Base-by-base conservation (phyloP, 2,797 vertebrate species). In the Danio tinwini region DNA sequence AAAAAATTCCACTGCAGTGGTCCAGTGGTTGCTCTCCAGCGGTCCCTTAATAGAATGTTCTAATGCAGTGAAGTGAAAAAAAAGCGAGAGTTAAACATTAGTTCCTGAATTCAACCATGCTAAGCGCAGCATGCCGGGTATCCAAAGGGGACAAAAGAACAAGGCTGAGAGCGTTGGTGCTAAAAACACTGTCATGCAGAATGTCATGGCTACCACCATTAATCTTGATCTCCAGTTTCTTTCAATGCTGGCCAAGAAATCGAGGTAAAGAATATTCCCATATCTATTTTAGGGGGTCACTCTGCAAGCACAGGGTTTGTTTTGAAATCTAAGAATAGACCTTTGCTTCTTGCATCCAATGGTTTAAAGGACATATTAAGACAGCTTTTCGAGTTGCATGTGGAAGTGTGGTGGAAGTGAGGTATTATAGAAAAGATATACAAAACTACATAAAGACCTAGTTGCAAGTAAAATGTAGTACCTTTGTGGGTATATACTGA, bases 321-420 rank as follows among this genome's bases (percentile, higher is more conserved):
- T 93, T 93, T 92, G 90, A 92, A 91, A 92, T 87, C 83, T 79
- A 83, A 91, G 87, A 68, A 52, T 39, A 59, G 81, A 83, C 90
- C 91, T 93, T 91, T 91, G 75, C 82, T 59, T 83, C 47, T 19
- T 68, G 65, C 50, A 73, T 73, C 61, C 76, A 84, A 79, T 76
- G 84, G 84, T 82, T 80, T 68, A 88, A 85, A 84, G 84, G 86
- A 85, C 84, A 83, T 17, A 13, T 11, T 65, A 47, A 81, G 81
- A 85, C 89, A 92, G 90, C 90, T 91, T 90, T 85, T 83, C 79
- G 21, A 64, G 80, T 53, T 67, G 42, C 56, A 56, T 47, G 67
- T 37, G 6, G 8, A 52, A 56, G 6, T 45, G n/a, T 16, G 45
- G 40, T 63, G 39, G 17, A 75, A 63, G 74, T 29, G 29, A 58